phyloP scores from a whole-genome alignment of 2,113 vertebrate genomes.

The Takifugu bimaculatus region DNA sequence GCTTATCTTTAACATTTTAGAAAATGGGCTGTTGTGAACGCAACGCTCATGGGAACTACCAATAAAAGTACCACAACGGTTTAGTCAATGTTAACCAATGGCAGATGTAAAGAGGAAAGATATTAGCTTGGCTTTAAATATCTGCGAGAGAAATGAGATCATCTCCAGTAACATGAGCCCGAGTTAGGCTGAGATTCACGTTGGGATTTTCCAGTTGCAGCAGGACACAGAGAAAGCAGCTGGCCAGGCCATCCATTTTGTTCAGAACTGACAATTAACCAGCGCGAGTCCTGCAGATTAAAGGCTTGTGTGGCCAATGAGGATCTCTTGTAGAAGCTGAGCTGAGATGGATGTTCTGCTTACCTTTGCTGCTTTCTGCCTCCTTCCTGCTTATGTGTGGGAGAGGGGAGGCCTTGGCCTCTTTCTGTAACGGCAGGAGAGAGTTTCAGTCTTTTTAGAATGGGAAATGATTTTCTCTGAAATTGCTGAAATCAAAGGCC shows the following conservation, averaged over 20 bases:
- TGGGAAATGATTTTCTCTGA: not conserved
- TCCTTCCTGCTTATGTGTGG: constrained; percentile 75
- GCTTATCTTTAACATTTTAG: constrained; percentile 15
- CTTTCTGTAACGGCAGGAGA: constrained; percentile 72
- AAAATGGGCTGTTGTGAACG: constrained; percentile 8
- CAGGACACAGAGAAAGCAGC: not conserved
- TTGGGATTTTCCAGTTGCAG: constrained; percentile 1
- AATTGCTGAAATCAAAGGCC: not conserved
- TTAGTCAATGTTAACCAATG: constrained; percentile 15
- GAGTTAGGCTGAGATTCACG: not conserved
- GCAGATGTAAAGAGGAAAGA: not conserved
- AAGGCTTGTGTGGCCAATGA: not conserved
- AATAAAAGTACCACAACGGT: constrained; percentile 4
- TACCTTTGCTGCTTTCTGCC: constrained; percentile 74
- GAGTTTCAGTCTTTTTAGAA: not conserved
- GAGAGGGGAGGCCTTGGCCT: constrained; percentile 53
- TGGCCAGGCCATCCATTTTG: constrained; percentile 9
- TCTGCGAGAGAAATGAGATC: not conserved
- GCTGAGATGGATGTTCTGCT: constrained; percentile 6
- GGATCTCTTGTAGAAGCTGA: not conserved
- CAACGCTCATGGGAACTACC: constrained; percentile 5
- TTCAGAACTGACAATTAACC: constrained; percentile 7
- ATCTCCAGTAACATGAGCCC: not conserved
- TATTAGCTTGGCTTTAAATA: not conserved
- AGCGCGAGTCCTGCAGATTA: constrained; percentile 13